Evolutionary conservation across 2,113 vertebrate species (phyloP), one percentile per base, ranked within the genome.

Genomic region (Atrichornis clamosus): DNA sequence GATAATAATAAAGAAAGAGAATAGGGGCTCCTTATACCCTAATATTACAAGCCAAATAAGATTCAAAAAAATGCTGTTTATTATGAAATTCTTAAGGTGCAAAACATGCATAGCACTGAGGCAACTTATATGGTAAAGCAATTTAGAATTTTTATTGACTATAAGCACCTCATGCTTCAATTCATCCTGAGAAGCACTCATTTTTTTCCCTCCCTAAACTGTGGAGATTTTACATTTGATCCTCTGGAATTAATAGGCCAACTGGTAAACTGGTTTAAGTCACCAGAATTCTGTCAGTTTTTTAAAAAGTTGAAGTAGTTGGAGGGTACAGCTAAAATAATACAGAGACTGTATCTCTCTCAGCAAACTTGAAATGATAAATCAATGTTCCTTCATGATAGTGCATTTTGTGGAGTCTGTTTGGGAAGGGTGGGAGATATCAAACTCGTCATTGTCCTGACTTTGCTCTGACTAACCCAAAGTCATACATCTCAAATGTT

Each of bases 91-190:
- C 50, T 84, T 85, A 75, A 93, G 46, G 49, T 95, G 55, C 44
- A 82, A 33, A 91, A 21, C 20, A 86, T 23, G 49, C 64, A 37
- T 41, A 88, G 7, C 30, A 82, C 59, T 81, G 64, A 94, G 70
- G 22, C 21, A 49, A 35, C 22, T 93, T 92, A 95, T 90, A 86
- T 74, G 77, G 75, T 93, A 94, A 96, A 87, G 41, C 12, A 67
- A 93, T 92, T 95, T 80, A 87, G 79, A 94, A 56, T 62, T 84
- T 96, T 95, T 93, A 90, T 89, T 87, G 83, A 92, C 76, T 89
- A 78, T 81, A 91, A 94, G 73, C 21, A 37, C 70, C 56, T 81
- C 76, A 74, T 87, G 72, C 93, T 95, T 96, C 33, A 74, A 49
- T 89, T 95, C 15, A 64, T 22, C 27, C 3, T 35, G 42, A 70